A percentile compares a stretch with the other conserved stretches of the same genome.
Evolutionary conservation across 23 tunicate genomes (phyloP).

Genomic region (Trididemnum miniatum): DNA sequence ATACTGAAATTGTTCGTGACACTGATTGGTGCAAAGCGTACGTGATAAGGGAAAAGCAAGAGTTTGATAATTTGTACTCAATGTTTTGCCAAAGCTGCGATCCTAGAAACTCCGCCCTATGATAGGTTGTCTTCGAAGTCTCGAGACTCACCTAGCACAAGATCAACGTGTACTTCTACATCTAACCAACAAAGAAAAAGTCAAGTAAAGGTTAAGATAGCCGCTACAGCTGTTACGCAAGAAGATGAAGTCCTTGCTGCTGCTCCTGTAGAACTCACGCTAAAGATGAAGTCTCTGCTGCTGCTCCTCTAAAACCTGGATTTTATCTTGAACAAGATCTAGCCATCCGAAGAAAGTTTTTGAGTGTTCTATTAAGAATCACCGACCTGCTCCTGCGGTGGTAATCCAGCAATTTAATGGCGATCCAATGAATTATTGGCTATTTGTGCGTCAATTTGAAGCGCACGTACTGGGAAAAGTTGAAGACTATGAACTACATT

Average conservation of each 20-base stretch:
- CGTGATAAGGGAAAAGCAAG: too few relatives aligned
- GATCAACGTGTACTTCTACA: background rate
- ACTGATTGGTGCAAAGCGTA: too few relatives aligned
- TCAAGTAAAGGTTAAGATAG: background rate
- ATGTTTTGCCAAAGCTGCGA: too few relatives aligned
- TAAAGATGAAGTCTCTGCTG: background rate
- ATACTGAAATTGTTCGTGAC: too few relatives aligned
- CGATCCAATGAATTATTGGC: conserved; percentile 6
- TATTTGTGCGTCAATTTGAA: conserved; percentile 17
- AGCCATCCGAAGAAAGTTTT: background rate
- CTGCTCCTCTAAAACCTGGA: background rate
- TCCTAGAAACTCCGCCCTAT: too few relatives aligned
- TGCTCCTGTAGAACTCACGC: background rate
- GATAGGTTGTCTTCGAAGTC: background rate
- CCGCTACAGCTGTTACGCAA: background rate
- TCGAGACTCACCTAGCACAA: background rate
- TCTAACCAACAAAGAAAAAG: background rate
- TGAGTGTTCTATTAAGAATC: background rate
- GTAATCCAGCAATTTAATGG: conserved; percentile 1
- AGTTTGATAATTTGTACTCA: too few relatives aligned
- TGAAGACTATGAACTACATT: background rate
- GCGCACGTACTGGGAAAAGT: conserved; percentile 13
- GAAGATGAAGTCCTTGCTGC: background rate
- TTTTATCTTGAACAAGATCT: too few relatives aligned
- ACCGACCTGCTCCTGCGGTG: background rate